Percentiles rank a stretch among this genome's conserved stretches.
Evolutionary conservation across 1,140 invertebrate genomes (phyloP).

Genomic region (Drosophila bifasciata): DNA sequence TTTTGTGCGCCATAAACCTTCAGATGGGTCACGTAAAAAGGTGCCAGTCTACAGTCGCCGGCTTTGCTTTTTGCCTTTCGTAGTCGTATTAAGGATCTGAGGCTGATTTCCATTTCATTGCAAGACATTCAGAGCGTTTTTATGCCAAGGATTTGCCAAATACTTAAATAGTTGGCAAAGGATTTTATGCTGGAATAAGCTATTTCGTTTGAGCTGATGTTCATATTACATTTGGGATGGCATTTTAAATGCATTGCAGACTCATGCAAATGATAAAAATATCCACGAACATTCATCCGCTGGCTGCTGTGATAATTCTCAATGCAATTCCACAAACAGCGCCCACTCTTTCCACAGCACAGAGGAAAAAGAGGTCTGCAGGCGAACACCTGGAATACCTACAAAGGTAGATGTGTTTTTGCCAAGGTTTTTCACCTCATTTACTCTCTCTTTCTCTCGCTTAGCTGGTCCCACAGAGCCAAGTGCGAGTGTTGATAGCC

Average conservation of each 20-base stretch:
- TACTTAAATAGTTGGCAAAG: too few relatives aligned
- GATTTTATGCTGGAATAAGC: too few relatives aligned
- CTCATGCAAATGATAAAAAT: slow-evolving; percentile 22
- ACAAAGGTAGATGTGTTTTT: slow-evolving; percentile 7
- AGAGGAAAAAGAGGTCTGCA: slow-evolving; percentile 4
- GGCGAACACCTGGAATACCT: background rate
- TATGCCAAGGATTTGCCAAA: too few relatives aligned
- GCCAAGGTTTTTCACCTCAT: background rate
- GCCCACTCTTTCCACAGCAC: slow-evolving; percentile 8
- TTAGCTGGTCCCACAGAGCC: background rate
- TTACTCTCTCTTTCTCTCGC: background rate
- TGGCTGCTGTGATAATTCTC: slow-evolving; percentile 29
- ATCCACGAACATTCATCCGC: slow-evolving; percentile 29
- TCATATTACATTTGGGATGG: background rate
- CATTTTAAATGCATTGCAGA: background rate
- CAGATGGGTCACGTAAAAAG: slow-evolving; percentile 19
- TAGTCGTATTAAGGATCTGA: slow-evolving; percentile 34
- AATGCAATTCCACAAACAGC: slow-evolving; percentile 39
- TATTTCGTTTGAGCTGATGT: background rate
- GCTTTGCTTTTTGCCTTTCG: background rate
- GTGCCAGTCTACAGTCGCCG: background rate
- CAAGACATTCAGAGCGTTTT: background rate
- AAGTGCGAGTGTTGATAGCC: slow-evolving; percentile 44
- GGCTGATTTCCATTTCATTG: slow-evolving; percentile 11
- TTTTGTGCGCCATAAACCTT: slow-evolving; percentile 17